Base-by-base conservation (phyloP, 1,140 invertebrate genomes). In the Zophobas atratus region DNA sequence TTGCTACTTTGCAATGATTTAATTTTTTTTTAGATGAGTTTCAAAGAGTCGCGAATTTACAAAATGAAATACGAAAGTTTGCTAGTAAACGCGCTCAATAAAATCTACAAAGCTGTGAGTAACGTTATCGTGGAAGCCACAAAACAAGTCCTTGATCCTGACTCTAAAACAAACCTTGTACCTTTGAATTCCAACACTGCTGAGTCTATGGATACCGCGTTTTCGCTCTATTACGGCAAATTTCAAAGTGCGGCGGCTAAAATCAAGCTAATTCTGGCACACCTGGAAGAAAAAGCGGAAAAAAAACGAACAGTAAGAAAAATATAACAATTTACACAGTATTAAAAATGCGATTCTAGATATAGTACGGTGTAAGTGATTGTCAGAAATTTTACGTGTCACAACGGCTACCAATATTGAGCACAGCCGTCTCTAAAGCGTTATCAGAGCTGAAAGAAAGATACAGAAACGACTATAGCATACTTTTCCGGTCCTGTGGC, bases 211-310 rank as follows among this genome's bases (percentile, higher is more conserved):
- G 94, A 97, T 84, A 93, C 95, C 38, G 93, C 95, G 0, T 94
- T 97, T 85, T 95, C 96, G 0, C 86, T 98, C 0, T 97, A 97
- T 84, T 99, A 98, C 86, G 97, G 97, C 0, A 97, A 97, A 87
- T 98, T 98, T 87, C 94, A 97, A 87, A 93, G 95, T 0, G 93
- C 94, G 73, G 93, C 97, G 0, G 92, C 94, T 0, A 94, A 96
- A 85, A 90, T 97, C 0, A 95, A 92, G 82, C 89, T 92, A 53
- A 90, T 98, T 1, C 93, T 97, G 72, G 91, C 92, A 76, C 91
- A 97, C 81, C 90, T 98, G 57, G 97, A 98, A 86, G 88, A 91
- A 3, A 90, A 95, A 77, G 88, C 92, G 0, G 91, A 92, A 49
- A 91, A 91, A 90, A 79, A 91, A 90, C 86, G 89, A 88, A 78